Evolutionary conservation across 1,140 invertebrate genomes (phyloP).

Genomic region (Hormaphis cornu): DNA sequence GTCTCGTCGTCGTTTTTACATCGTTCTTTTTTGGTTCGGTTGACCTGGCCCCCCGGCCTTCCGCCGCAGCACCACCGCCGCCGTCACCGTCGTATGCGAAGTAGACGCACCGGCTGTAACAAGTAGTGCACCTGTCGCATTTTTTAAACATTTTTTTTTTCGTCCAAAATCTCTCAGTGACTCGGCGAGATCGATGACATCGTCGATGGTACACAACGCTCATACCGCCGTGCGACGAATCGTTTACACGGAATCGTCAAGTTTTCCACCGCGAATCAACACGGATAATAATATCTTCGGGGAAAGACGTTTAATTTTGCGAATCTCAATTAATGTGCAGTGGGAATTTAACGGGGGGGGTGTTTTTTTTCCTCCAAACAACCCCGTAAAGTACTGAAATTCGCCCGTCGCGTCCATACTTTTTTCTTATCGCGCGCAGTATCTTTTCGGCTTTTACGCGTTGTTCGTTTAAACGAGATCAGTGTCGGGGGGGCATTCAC

Average conservation of each 20-base stretch:
- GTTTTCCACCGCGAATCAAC: too few relatives aligned
- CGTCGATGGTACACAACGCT: not conserved
- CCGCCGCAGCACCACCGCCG: not conserved
- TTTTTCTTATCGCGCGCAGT: too few relatives aligned
- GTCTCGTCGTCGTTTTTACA: not conserved
- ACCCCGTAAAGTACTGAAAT: too few relatives aligned
- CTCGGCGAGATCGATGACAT: slow-evolving; percentile 20
- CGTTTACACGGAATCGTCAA: not conserved
- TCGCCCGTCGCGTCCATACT: too few relatives aligned
- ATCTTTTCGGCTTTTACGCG: too few relatives aligned
- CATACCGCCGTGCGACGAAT: not conserved
- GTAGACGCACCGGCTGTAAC: not conserved
- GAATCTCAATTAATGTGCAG: too few relatives aligned
- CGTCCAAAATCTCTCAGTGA: not conserved
- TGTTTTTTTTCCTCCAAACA: too few relatives aligned
- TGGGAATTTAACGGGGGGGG: too few relatives aligned
- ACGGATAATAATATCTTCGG: too few relatives aligned
- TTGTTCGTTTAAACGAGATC: too few relatives aligned
- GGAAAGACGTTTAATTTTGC: too few relatives aligned
- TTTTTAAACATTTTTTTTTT: not conserved
- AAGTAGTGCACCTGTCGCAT: slow-evolving; percentile 19
- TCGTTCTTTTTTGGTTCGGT: not conserved
- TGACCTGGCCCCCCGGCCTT: not conserved
- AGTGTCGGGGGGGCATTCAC: too few relatives aligned
- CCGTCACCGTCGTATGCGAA: not conserved